These are phyloP conservation scores for Eptesicus fuscus DNA, from an alignment of 2,113 vertebrate genomes.

Conservation along the genomic window DNA sequence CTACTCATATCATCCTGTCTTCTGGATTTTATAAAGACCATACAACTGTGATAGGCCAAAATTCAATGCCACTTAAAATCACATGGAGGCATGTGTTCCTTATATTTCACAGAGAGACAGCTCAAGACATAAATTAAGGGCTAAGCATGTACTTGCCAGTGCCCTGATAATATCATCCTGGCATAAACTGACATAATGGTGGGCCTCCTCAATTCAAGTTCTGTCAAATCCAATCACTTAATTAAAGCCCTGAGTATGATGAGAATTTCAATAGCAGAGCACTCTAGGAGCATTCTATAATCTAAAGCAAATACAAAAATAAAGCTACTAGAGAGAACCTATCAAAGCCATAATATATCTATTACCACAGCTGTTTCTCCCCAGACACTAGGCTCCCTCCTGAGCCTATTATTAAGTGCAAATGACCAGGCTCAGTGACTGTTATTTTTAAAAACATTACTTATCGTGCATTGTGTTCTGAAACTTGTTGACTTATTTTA, in stretches of 20 bases:
- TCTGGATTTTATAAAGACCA: neutral
- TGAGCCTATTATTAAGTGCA: conserved; percentile 81
- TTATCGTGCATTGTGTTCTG: conserved; percentile 79
- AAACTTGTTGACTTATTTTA: conserved; percentile 80
- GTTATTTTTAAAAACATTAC: conserved; percentile 83
- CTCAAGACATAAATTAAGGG: conserved; percentile 66
- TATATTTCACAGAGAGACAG: conserved; percentile 23
- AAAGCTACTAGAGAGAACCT: conserved; percentile 77
- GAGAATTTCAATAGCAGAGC: conserved; percentile 77
- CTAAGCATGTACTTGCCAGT: conserved; percentile 41
- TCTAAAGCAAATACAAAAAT: conserved; percentile 77
- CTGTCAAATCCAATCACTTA: conserved; percentile 74
- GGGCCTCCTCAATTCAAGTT: conserved; percentile 69
- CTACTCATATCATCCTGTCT: neutral
- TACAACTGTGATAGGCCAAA: neutral
- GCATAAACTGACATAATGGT: conserved; percentile 60
- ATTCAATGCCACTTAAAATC: conserved; percentile 40
- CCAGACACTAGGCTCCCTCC: conserved; percentile 75
- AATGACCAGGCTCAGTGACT: conserved; percentile 82
- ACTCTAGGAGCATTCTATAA: conserved; percentile 70
- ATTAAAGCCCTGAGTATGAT: conserved; percentile 80
- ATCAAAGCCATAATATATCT: conserved; percentile 76
- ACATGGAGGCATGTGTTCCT: conserved; percentile 4
- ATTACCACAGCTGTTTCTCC: conserved; percentile 79
- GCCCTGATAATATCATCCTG: conserved; percentile 65